Base-by-base conservation (phyloP, 2,113 vertebrate species). In the Cairina moschata region DNA sequence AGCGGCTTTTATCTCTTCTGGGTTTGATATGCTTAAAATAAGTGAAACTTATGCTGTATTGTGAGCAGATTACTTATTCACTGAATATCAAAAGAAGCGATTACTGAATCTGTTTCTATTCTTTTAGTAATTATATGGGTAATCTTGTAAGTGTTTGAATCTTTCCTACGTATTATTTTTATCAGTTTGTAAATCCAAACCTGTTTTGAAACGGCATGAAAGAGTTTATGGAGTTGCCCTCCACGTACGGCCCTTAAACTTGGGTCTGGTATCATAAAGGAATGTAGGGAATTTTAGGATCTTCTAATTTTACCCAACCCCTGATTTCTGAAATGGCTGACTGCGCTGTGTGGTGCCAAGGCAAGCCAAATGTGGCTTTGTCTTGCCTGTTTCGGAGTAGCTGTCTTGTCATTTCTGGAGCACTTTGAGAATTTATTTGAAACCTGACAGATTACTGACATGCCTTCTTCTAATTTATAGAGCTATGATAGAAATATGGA, bases 21-120 rank as follows among this genome's bases (percentile, higher is more conserved):
- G 44, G 90, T 86, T 97, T 93, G 90, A 90, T 96, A 90, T 81
- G 79, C 92, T 96, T 91, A 96, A 97, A 97, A 96, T 96, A 96
- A 96, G 93, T 86, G 90, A 96, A 96, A 93, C 93, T 91, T 93
- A 67, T 74, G 93, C 86, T 86, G 92, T 90, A 90, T 95, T 93
- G 90, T 75, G 73, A 72, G 88, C 91, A 91, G 88, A 94, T 91
- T 92, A 95, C 77, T 89, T 92, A 94, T 95, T 95, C 91, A 91
- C 77, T 87, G 93, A 89, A 73, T 78, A 71, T 96, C 74, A 95
- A 83, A 95, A 93, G 93, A 94, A 83, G 75, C 6, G 71, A 93
- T 95, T 94, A 95, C 80, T 91, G 86, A 94, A 92, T 91, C 75
- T 91, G 0, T 86, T 65, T 56, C 81, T 87, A 63, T 93, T 96